These are phyloP conservation scores for Crambe crambe DNA, from an alignment of 37 sponge, comb jelly and placozoan species.

Conservation along the genomic window DNA sequence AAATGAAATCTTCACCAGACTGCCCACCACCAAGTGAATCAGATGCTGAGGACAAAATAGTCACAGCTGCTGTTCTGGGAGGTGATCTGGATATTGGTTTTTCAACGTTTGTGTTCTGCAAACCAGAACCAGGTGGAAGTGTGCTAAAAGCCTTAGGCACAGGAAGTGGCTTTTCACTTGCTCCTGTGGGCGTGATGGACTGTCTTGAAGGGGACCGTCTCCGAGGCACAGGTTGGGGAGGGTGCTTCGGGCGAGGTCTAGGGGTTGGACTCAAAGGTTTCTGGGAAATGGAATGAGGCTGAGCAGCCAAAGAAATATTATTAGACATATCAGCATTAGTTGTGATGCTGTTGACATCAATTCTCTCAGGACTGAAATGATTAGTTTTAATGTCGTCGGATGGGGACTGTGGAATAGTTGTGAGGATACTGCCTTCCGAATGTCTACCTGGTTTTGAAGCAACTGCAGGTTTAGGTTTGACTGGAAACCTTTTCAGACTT, in stretches of 20 bases:
- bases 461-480: neutral
- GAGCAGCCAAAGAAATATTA: neutral
- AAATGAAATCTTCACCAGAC: neutral
- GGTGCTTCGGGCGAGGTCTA: neutral
- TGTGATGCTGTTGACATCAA: too few relatives aligned
- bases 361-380: too few relatives aligned
- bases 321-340: too few relatives aligned
- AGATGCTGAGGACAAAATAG: neutral
- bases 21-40: neutral
- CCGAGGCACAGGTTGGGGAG: slow-evolving; percentile 1
- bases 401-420: too few relatives aligned
- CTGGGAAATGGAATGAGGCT: neutral
- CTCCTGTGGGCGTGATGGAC: neutral
- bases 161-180: neutral
- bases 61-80: neutral
- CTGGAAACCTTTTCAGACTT: slow-evolving; percentile 18
- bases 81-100: neutral
- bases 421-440: too few relatives aligned
- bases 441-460: neutral
- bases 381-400: too few relatives aligned
- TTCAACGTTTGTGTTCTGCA: neutral
- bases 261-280: neutral
- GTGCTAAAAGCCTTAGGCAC: neutral
- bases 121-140: neutral
- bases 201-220: neutral